A percentile compares a stretch with the other conserved stretches of the same genome.
Evolutionary conservation across 2,113 vertebrate species (phyloP).

Genomic region (Cyphomyrus discorhynchus): DNA sequence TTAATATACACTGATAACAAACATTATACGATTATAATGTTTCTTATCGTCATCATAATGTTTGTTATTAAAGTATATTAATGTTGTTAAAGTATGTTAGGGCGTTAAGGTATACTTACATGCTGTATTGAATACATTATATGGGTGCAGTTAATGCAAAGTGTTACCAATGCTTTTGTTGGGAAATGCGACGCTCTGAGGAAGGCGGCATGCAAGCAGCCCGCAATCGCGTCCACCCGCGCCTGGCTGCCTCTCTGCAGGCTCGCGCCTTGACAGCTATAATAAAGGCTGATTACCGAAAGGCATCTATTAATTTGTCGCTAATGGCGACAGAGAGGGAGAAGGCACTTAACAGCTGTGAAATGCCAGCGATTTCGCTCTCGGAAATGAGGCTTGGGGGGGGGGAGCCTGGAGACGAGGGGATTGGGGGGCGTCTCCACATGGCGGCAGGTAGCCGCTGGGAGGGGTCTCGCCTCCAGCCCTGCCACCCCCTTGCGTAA

Average conservation of each 20-base stretch:
- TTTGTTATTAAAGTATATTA: neutral
- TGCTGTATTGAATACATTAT: neutral
- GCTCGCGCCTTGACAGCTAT: slow-evolving; percentile 22
- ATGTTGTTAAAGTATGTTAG: neutral
- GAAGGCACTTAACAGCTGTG: slow-evolving; percentile 34
- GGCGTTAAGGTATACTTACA: neutral
- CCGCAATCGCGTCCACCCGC: neutral
- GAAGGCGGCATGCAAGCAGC: too few species aligned
- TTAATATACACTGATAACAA: neutral
- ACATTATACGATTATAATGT: neutral
- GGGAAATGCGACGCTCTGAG: neutral
- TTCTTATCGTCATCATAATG: neutral
- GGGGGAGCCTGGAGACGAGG: slow-evolving; percentile 9
- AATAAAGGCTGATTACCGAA: slow-evolving; percentile 38
- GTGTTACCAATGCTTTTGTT: neutral
- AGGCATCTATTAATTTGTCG: slow-evolving; percentile 34
- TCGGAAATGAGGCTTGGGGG: slow-evolving; percentile 12
- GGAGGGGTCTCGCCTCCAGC: neutral
- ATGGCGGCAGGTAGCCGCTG: neutral
- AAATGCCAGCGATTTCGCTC: slow-evolving; percentile 19
- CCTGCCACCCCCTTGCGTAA: neutral
- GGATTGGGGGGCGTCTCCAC: neutral
- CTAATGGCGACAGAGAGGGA: slow-evolving; percentile 31
- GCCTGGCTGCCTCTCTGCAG: neutral
- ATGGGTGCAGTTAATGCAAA: neutral